Evolutionary conservation across 2,888 invertebrate species (phyloP).

Genomic region (Patella ulyssiponensis): DNA sequence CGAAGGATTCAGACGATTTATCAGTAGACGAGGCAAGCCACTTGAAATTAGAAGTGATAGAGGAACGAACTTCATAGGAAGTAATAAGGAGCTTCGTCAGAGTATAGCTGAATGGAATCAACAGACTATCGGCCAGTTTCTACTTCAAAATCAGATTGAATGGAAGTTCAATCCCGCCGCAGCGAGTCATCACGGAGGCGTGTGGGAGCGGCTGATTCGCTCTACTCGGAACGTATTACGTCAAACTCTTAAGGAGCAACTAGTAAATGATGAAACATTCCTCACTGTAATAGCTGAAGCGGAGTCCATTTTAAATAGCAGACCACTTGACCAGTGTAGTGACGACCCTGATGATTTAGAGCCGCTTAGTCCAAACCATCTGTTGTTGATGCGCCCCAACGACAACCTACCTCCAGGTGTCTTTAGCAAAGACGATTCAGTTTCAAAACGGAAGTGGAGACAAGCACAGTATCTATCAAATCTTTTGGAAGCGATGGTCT

Average conservation of each 20-base stretch:
- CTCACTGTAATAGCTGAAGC: constrained; percentile 16
- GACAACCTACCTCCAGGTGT: constrained; percentile 27
- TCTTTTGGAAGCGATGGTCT: no score
- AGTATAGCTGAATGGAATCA: not conserved
- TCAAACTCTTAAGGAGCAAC: not conserved
- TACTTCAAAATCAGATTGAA: not conserved
- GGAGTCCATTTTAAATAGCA: constrained; percentile 31
- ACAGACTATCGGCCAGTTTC: not conserved
- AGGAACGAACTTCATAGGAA: not conserved
- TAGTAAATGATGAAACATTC: not conserved
- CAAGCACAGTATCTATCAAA: constrained; percentile 5
- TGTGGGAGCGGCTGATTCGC: constrained; percentile 39
- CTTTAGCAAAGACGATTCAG: constrained; percentile 30
- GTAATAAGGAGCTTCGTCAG: not conserved
- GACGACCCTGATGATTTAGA: constrained; percentile 24
- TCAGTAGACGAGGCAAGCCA: not conserved
- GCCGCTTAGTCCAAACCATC: constrained; percentile 33
- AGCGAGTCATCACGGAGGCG: constrained; percentile 31
- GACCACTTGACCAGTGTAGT: constrained; percentile 26
- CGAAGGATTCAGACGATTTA: not conserved
- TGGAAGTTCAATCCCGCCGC: not conserved
- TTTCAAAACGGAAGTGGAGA: constrained; percentile 31
- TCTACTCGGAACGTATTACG: constrained; percentile 23
- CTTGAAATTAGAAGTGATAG: not conserved
- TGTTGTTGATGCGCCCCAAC: constrained; percentile 21